These are phyloP conservation scores for Percopsis omiscomaycus DNA, from an alignment of 2,797 vertebrate genomes.

Conservation along the genomic window DNA sequence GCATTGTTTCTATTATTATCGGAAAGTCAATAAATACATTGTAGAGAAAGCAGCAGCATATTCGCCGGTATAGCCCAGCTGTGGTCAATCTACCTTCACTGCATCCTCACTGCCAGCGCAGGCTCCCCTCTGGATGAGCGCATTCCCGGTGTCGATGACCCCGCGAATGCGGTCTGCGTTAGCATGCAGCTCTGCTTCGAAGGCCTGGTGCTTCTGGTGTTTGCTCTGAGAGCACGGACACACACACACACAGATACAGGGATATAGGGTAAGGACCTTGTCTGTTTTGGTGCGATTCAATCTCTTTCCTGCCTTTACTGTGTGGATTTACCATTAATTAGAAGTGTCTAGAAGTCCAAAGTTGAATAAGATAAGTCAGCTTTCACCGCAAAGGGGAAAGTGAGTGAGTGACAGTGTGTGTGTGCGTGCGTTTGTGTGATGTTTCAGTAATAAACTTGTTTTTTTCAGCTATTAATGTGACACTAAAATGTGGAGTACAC, in stretches of 20 bases:
- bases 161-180: constrained; percentile 95
- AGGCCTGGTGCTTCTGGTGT: constrained; percentile 98
- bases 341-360: no score
- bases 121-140: constrained; percentile 93
- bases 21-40: no score
- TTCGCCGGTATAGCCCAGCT: no score
- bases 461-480: constrained; percentile 11
- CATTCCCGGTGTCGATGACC: constrained; percentile 94
- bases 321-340: no score
- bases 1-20: no score
- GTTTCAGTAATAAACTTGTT: no score
- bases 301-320: no score
- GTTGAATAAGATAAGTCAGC: no score
- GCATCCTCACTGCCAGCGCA: constrained; percentile 97
- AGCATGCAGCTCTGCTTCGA: constrained; percentile 96
- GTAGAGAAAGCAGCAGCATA: no score
- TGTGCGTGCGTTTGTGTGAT: no score
- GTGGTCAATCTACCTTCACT: constrained; percentile 83
- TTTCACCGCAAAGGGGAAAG: no score
- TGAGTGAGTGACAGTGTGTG: no score
- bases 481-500: constrained; percentile 11
- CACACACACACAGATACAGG: constrained; percentile 21
- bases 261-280: constrained; percentile 26
- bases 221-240: constrained; percentile 83
- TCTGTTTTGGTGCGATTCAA: background rate